Percentiles rank a stretch among this genome's conserved stretches.
phyloP scores from a whole-genome alignment of 2,113 vertebrate species.

The Rhineura floridana region DNA sequence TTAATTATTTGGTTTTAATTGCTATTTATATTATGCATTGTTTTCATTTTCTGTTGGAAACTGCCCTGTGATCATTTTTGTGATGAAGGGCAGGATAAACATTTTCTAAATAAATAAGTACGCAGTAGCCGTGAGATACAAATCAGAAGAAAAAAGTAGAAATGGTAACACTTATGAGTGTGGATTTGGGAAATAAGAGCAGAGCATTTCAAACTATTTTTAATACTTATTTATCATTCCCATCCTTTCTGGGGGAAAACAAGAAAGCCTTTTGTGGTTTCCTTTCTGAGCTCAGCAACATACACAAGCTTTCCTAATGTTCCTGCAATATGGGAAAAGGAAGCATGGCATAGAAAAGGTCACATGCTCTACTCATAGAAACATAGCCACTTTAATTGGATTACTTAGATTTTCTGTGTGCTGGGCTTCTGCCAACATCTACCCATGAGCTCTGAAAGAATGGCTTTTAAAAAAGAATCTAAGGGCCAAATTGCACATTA shows the following conservation, averaged over 20 bases:
- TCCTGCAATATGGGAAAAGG: slow-evolving; percentile 30
- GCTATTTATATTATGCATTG: too few species aligned
- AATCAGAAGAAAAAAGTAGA: neutral
- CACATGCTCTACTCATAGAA: slow-evolving; percentile 34
- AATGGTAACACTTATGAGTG: neutral
- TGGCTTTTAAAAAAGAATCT: too few species aligned
- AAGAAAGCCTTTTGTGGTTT: slow-evolving; percentile 18
- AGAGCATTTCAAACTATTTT: neutral
- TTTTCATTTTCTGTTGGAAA: too few species aligned
- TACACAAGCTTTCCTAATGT: slow-evolving; percentile 29
- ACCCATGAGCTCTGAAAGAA: neutral
- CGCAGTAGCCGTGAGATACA: too few species aligned
- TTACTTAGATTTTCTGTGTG: slow-evolving; percentile 26
- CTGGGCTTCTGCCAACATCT: neutral
- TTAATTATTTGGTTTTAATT: too few species aligned
- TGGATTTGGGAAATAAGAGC: neutral
- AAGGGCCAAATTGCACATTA: neutral
- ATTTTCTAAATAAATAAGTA: too few species aligned
- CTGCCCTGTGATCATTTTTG: too few species aligned
- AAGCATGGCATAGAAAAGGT: slow-evolving; percentile 30
- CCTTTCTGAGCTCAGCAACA: neutral
- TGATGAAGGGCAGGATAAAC: too few species aligned
- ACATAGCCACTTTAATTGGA: slow-evolving; percentile 30
- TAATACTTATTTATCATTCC: slow-evolving; percentile 24
- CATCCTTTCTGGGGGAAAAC: slow-evolving; percentile 14